phyloP scores from a whole-genome alignment of 2,113 vertebrate genomes.

The Eublepharis macularius region DNA sequence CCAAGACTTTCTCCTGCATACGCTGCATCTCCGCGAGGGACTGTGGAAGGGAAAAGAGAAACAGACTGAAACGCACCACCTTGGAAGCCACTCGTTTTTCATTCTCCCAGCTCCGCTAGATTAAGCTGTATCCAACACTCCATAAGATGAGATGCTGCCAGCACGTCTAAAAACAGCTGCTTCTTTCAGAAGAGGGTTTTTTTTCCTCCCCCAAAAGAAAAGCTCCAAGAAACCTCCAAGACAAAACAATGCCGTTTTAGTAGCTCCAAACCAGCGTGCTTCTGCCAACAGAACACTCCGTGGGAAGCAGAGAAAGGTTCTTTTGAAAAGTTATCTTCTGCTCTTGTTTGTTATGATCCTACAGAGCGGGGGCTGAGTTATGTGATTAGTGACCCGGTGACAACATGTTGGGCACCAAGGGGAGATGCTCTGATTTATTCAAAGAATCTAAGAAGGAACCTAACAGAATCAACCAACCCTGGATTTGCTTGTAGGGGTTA shows the following conservation, averaged over 20 bases:
- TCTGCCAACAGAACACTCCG: neutral
- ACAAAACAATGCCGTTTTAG: conserved; percentile 24
- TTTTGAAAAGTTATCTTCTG: neutral
- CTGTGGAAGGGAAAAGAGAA: conserved; percentile 66
- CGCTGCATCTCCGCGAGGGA: conserved; percentile 85
- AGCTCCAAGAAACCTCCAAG: neutral
- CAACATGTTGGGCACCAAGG: too few relatives aligned
- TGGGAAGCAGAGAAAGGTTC: neutral
- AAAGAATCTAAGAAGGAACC: too few relatives aligned
- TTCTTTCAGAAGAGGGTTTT: neutral
- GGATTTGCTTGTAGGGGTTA: too few relatives aligned
- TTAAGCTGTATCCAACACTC: neutral
- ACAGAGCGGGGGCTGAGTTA: neutral
- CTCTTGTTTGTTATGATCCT: neutral
- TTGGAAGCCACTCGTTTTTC: conserved; percentile 36
- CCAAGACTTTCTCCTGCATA: conserved; percentile 79
- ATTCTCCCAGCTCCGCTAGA: conserved; percentile 23
- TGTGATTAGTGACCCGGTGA: too few relatives aligned
- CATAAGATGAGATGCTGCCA: conserved; percentile 19
- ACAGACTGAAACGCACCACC: conserved; percentile 30
- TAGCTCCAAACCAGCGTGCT: fast-evolving
- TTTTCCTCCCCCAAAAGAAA: too few relatives aligned
- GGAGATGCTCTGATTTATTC: too few relatives aligned
- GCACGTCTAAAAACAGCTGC: conserved; percentile 41
- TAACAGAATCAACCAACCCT: too few relatives aligned